Base-by-base conservation (phyloP, 1,140 invertebrate species). In the Calosoma granatense region DNA sequence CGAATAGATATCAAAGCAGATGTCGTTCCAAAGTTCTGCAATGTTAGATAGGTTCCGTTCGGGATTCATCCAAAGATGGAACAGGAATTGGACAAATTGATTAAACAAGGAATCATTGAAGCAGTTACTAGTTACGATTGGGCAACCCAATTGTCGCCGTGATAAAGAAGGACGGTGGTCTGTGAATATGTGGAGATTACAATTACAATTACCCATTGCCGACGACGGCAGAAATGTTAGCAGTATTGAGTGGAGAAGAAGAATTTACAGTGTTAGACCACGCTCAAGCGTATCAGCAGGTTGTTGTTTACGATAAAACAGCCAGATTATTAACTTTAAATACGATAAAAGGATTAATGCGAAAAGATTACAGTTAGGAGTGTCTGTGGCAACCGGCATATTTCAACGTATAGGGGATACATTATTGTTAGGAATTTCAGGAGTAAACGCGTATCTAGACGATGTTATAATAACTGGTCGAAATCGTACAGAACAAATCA, bases 331-430 rank as follows among this genome's bases (percentile, higher is more conserved):
- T 60, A 54, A 56, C 65, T 9, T 58, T 58, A 23, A 61, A 20
- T 21, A 66, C 63, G 6, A 60, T 60, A 43, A 64, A 61, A 53
- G 63, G 60, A n/a, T n/a, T 61, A 22, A 57, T 54, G 43, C 59
- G 63, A 73, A 72, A 22, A 54, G 75, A 2, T 56, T 81, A 57
- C 68, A 70, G 9, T 79, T 76, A 64, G 74, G 77, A 1, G 66
- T 78, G 4, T 65, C 67, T 21, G 65, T 68, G n/a, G 69, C 68
- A 30, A 73, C 72, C 21, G 72, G 69, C 20, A 75, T 74, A 22
- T 77, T 67, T 54, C 66, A 72, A 54, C 47, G 63, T 12, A 26
- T 66, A n/a, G 68, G 72, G 63, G 67, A 73, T 26, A 56, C 60
- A 4, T 36, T 67, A 22, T 51, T 72, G 14, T 58, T 62, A 17